Base-by-base conservation (phyloP, 2,888 invertebrate genomes). In the Leucophenga montana region DNA sequence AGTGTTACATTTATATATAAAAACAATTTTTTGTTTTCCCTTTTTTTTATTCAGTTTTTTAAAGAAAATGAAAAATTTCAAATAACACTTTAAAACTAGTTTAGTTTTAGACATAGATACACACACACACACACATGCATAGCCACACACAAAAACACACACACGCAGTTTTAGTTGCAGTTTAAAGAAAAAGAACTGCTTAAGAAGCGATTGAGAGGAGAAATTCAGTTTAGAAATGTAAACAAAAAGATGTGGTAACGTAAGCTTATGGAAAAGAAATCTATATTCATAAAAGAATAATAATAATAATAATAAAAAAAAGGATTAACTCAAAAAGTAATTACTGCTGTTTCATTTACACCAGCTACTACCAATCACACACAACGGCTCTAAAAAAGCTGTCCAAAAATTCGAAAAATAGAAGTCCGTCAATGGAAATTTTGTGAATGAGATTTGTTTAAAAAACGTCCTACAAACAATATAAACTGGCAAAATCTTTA, bases 281-380 rank as follows among this genome's bases (percentile, higher is more conserved):
- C 75, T 82, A 83, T 83, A 80, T 80, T 80, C 82, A 64, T 78
- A 81, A 76, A 83, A 81, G 75, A 68, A 68, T 75, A 71, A 73
- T 5, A 39, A 39, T 8, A 11, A 39, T 76, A 73, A 68, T n/a
- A n/a, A n/a, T n/a, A 72, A 68, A 27, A 54, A 54, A 27, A 64
- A 27, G 22, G 14, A 31, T 48, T 6, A 66, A 66, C 31, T 54
- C 61, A 44, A 39, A 27, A 61, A 39, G 14, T 39, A 39, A 11
- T 39, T 39, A 39, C 8, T 39, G 8, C 1, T 39, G 11, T 11
- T 8, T 27, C 4, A 27, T 27, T 27, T 27, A 27, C 4, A 27
- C 2, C 4, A 27, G 27, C 27, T n/a, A n/a, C n/a, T n/a, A n/a
- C n/a, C n/a, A n/a, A n/a, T n/a, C n/a, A n/a, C n/a, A n/a, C n/a